phyloP scores from a whole-genome alignment of 2,888 invertebrate genomes.

The Synergus itoensis region DNA sequence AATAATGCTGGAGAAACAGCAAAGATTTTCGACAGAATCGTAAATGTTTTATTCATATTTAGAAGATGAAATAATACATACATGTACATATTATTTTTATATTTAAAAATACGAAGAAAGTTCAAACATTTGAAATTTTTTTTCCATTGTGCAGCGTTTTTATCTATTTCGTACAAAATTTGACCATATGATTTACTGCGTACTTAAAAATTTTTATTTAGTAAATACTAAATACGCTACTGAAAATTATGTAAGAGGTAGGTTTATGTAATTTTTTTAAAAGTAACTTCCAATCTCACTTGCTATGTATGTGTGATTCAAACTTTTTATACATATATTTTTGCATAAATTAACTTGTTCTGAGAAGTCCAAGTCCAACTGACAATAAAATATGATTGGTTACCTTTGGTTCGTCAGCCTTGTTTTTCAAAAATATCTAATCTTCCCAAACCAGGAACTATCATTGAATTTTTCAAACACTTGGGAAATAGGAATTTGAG shows the following conservation, averaged over 20 bases:
- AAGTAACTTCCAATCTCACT: too few relatives aligned
- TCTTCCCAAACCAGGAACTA: not conserved
- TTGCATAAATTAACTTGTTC: not conserved
- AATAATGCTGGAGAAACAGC: not conserved
- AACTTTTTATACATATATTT: not conserved
- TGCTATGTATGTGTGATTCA: too few relatives aligned
- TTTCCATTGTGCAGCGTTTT: too few relatives aligned
- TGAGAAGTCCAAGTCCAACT: not conserved
- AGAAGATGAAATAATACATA: not conserved
- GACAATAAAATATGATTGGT: not conserved
- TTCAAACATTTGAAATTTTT: too few relatives aligned
- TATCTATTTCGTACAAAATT: too few relatives aligned
- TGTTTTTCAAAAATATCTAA: not conserved
- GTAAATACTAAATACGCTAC: too few relatives aligned
- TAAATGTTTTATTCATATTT: not conserved
- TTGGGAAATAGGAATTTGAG: not conserved
- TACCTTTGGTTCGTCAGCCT: not conserved
- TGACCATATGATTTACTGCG: too few relatives aligned
- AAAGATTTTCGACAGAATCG: not conserved
- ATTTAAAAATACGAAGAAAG: too few relatives aligned
- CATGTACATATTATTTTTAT: too few relatives aligned
- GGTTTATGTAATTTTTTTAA: too few relatives aligned
- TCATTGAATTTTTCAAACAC: not conserved
- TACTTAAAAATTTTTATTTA: too few relatives aligned
- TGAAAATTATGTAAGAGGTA: too few relatives aligned